Base-by-base conservation (phyloP, 2,113 vertebrate species). In the Nycticorax nycticorax region DNA sequence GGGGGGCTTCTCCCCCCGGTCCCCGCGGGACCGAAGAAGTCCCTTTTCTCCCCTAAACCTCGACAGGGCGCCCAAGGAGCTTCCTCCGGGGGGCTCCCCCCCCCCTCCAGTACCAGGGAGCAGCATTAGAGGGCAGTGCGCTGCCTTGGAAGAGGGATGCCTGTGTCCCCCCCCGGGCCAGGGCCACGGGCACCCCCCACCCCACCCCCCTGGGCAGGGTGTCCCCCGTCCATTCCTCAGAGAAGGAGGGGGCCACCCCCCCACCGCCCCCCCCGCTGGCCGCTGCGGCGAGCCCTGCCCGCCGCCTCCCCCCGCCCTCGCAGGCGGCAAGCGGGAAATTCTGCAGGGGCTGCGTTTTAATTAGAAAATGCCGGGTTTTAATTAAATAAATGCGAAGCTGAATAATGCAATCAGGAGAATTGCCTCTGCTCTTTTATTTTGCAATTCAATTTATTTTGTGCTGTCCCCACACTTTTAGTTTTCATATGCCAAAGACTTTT, bases 371-470 rank as follows among this genome's bases (percentile, higher is more conserved):
- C 57, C 9, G 7, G 18, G 62, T 3, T 89, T 96, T 96, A 96
- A 96, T 96, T 96, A 96, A 93, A 84, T 91, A 88, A 96, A 95
- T 85, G 94, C 8, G 37, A 57, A 76, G 89, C 64, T 33, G 91
- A 66, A 79, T 78, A 93, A 83, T 27, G 74, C 86, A 68, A 57
- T 89, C 88, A 12, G 75, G 77, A 92, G 83, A 81, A 95, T 69
- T 89, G 95, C 93, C 88, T 41, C 55, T 0, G 26, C 91, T 83
- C 77, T 93, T 90, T 92, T 77, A n/a, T 93, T 91, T 10, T 74
- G 84, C 92, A 80, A 84, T 86, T 95, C 85, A 94, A 97, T 96
- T 92, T 93, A 72, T 35, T 96, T 95, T 83, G 77, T 76, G 93
- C 82, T 86, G 78, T 80, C 71, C 67, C 75, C 79, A 86, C 87